These are phyloP conservation scores for Sipha maydis DNA, from an alignment of 2,888 invertebrate species.

Conservation along the genomic window DNA sequence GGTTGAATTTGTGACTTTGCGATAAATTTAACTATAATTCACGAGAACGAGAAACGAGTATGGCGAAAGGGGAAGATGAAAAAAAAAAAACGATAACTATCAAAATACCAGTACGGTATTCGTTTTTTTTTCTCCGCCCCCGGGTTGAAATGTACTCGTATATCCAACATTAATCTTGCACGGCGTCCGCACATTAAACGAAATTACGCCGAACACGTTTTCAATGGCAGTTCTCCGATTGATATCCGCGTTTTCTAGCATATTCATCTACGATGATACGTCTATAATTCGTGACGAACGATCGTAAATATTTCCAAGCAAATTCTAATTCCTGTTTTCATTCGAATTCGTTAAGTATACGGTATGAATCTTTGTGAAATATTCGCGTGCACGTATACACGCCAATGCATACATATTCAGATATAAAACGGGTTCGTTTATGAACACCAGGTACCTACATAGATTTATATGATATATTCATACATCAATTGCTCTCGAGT, in stretches of 20 bases:
- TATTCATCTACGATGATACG: neutral
- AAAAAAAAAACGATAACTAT: slow-evolving; percentile 14
- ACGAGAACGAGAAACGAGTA: neutral
- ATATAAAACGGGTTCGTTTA: neutral
- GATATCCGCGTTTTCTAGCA: neutral
- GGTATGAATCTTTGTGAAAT: neutral
- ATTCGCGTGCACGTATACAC: neutral
- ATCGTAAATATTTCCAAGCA: neutral
- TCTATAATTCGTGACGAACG: too few relatives aligned
- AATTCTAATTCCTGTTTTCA: too few relatives aligned
- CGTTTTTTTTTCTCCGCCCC: neutral
- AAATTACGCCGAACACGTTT: neutral
- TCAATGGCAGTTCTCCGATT: neutral
- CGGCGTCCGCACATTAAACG: neutral
- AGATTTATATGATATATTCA: neutral
- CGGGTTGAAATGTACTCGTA: neutral
- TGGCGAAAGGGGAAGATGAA: neutral
- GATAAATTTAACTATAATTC: slow-evolving; percentile 42
- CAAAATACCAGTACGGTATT: neutral
- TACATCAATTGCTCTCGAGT: neutral
- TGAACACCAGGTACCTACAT: neutral
- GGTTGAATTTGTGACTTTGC: neutral
- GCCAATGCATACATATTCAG: neutral
- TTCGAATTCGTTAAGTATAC: too few relatives aligned
- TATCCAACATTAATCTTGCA: neutral